Evolutionary conservation across 2,113 vertebrate genomes (phyloP).

Genomic region (Psittacus erithacus): DNA sequence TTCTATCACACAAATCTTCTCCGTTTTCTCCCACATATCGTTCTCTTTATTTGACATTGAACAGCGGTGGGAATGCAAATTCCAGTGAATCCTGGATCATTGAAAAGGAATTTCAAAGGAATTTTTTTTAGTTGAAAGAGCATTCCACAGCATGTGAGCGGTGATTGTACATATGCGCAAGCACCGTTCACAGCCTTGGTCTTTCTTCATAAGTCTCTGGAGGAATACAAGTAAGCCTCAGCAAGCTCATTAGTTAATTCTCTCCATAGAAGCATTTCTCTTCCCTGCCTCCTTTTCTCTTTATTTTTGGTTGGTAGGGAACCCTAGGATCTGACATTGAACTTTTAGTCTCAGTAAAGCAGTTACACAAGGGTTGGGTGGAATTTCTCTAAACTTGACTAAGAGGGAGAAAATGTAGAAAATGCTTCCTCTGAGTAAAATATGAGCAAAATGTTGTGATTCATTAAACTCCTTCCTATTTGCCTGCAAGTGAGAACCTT

Average conservation of each 20-base stretch:
- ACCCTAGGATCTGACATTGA: constrained; percentile 13
- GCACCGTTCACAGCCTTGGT: constrained; percentile 13
- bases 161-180: constrained; percentile 33
- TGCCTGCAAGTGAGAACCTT: constrained; percentile 56
- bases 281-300: background rate
- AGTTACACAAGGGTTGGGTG: background rate
- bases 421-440: constrained; percentile 39
- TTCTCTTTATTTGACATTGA: background rate
- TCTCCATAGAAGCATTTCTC: background rate
- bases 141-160: constrained; percentile 54
- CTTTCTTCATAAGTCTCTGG: constrained; percentile 60
- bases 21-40: background rate
- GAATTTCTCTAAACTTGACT: constrained; percentile 3
- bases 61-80: background rate
- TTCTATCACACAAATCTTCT: background rate
- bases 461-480: constrained; percentile 46
- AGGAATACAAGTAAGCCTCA: constrained; percentile 32
- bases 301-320: background rate
- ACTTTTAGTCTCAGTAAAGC: constrained; percentile 19
- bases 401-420: constrained; percentile 44
- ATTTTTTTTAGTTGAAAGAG: constrained; percentile 36
- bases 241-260: constrained; percentile 43
- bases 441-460: constrained; percentile 56
- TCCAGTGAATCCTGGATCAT: background rate
- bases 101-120: background rate